Conservation (phyloP, 64 coral and sea anemone species). For the Stichodactyla mertensii region DNA sequence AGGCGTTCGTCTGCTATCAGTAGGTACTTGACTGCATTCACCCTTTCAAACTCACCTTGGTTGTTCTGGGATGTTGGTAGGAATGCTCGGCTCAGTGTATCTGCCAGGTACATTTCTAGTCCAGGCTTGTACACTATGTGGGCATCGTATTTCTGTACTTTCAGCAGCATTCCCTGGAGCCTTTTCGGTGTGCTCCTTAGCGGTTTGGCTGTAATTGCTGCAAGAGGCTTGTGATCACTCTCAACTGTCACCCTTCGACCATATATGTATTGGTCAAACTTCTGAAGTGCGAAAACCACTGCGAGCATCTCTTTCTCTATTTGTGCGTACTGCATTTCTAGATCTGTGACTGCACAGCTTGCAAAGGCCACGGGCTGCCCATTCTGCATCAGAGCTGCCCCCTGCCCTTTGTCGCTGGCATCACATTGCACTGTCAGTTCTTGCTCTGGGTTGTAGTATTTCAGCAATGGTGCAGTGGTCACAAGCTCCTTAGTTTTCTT, state of each 20-base stretch:
- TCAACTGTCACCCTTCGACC: slow-evolving; percentile 8
- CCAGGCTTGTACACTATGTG: slow-evolving; percentile 20
- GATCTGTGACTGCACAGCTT: slow-evolving; percentile 10
- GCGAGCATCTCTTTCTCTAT: slow-evolving; percentile 29
- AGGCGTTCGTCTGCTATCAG: slow-evolving; percentile 38
- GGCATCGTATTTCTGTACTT: background rate
- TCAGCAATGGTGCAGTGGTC: slow-evolving; percentile 29
- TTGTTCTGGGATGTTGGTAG: slow-evolving; percentile 24
- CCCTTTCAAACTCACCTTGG: slow-evolving; percentile 34
- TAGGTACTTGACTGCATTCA: slow-evolving; percentile 40
- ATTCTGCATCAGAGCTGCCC: slow-evolving; percentile 25
- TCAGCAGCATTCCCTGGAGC: slow-evolving; percentile 29
- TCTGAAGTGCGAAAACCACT: slow-evolving; percentile 13
- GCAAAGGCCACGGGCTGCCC: slow-evolving; percentile 30
- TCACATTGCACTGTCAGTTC: slow-evolving; percentile 26
- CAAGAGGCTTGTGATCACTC: slow-evolving; percentile 50
- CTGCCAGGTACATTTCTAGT: slow-evolving; percentile 38
- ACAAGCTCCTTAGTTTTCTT: slow-evolving; percentile 35
- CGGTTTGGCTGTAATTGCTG: slow-evolving; percentile 12
- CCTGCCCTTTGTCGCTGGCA: slow-evolving; percentile 21
- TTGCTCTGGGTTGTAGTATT: slow-evolving; percentile 25
- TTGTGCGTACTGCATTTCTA: slow-evolving; percentile 28
- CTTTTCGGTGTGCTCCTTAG: slow-evolving; percentile 14
- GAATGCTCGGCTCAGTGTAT: slow-evolving; percentile 18
- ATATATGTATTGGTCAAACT: slow-evolving; percentile 34